Base-by-base conservation (phyloP, 2,888 invertebrate species). In the Campoplex nolae region DNA sequence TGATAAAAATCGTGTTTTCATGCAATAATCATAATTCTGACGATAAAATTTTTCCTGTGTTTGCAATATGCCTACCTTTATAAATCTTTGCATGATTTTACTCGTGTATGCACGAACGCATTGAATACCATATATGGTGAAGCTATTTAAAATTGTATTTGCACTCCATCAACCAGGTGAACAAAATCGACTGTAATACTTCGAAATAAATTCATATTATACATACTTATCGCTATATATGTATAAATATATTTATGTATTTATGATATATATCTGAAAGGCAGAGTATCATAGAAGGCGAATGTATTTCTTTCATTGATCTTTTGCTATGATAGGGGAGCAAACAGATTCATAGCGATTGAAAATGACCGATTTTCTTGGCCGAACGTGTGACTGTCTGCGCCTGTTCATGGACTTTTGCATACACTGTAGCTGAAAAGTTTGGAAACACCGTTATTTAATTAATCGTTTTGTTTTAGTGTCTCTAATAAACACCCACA, bases 321-420 rank as follows among this genome's bases (percentile, higher is more conserved):
- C 68, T 54, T 62, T 77, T 51, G 18, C n/a, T 68, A n/a, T 84
- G 87, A 85, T 82, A 77, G 62, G 70, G 45, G 28, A 81, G 73
- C 16, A 58, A 45, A 38, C 67, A 76, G 76, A 84, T 73, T 73
- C 76, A 71, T 45, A 23, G 79, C 76, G 84, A 77, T 86, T 80
- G 84, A 86, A 82, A 82, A 86, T 84, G 84, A 77, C 58, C 84
- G 86, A 86, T 86, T 86, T 84, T 75, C 84, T 73, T 58, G 48
- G 54, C n/a, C 51, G 84, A 86, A 81, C 86, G 86, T 86, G 84
- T 38, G 80, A 86, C 80, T 86, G 86, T 71, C 76, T 68, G 84
- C 65, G 75, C 35, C 58, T 65, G 74, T 84, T 85, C 84, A 83
- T 62, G 82, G 79, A 70, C 82, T 83, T 75, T 18, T 65, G 58